phyloP scores from a whole-genome alignment of 1,140 invertebrate genomes.

The Xylocopa sonorina region DNA sequence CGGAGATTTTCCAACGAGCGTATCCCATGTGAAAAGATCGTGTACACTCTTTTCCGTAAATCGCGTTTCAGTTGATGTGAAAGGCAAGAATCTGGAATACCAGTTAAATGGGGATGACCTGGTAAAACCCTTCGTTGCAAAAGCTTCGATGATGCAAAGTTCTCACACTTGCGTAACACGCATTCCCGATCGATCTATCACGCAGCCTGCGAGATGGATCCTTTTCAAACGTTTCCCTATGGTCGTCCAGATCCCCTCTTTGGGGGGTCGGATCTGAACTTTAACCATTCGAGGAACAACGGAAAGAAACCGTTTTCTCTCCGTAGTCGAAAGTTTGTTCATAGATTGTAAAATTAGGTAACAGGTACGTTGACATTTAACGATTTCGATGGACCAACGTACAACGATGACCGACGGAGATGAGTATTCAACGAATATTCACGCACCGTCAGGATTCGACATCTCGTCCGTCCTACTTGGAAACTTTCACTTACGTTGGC shows the following conservation, averaged over 20 bases:
- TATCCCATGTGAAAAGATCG: constrained; percentile 13
- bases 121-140: constrained; percentile 62
- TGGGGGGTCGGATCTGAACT: constrained; percentile 17
- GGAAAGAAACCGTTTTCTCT: constrained; percentile 32
- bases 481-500: constrained; percentile 81
- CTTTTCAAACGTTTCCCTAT: constrained; percentile 8
- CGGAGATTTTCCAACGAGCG: neutral
- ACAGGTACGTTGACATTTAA: constrained; percentile 27
- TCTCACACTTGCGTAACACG: constrained; percentile 57
- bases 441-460: constrained; percentile 71
- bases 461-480: constrained; percentile 78
- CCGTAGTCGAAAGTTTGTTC: neutral
- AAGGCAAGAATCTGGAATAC: constrained; percentile 54
- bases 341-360: constrained; percentile 36
- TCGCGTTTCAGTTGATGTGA: constrained; percentile 48
- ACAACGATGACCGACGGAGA: constrained; percentile 49
- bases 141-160: constrained; percentile 53
- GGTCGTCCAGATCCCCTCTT: neutral
- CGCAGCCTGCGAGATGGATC: neutral
- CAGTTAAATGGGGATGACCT: constrained; percentile 63
- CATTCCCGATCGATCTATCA: constrained; percentile 32
- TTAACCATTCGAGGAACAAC: neutral
- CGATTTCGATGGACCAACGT: constrained; percentile 38
- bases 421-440: constrained; percentile 77
- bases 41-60: constrained; percentile 46